phyloP scores from a whole-genome alignment of 1,140 invertebrate genomes.

The Goniozus legneri region DNA sequence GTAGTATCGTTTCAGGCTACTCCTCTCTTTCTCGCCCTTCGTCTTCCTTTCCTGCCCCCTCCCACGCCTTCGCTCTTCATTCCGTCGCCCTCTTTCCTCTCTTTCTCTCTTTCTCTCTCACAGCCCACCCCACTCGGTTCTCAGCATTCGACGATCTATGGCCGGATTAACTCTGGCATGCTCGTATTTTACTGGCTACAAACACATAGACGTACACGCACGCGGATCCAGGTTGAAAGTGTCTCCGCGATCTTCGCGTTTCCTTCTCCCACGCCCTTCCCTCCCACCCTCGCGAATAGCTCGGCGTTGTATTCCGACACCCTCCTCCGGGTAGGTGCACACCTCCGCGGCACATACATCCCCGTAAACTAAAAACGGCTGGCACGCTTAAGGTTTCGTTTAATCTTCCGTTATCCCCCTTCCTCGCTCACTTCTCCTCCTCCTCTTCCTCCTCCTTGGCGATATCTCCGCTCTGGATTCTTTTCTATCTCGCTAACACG shows the following conservation, averaged over 20 bases:
- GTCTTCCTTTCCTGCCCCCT: background rate
- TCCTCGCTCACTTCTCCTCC: slow-evolving; percentile 6
- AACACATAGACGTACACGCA: background rate
- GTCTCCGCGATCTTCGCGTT: slow-evolving; percentile 10
- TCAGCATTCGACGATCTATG: slow-evolving; percentile 34
- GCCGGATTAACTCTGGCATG: slow-evolving; percentile 33
- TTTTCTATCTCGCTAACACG: too few species aligned
- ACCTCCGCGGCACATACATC: background rate
- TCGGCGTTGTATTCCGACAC: background rate
- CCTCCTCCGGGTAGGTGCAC: slow-evolving; percentile 6
- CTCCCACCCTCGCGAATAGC: background rate
- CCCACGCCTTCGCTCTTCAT: background rate
- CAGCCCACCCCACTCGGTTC: too few species aligned
- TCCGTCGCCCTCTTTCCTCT: slow-evolving; percentile 1
- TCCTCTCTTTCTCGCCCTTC: slow-evolving; percentile 3
- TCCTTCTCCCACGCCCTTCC: background rate
- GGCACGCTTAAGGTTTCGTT: slow-evolving; percentile 31
- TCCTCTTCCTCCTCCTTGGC: background rate
- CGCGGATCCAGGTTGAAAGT: slow-evolving; percentile 1
- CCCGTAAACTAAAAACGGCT: slow-evolving; percentile 28
- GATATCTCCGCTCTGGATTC: too few species aligned
- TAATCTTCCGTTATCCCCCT: slow-evolving; percentile 31
- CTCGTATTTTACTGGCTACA: slow-evolving; percentile 33
- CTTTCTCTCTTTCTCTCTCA: slow-evolving; percentile 21
- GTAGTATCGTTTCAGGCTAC: slow-evolving; percentile 22